phyloP scores from a whole-genome alignment of 2,113 vertebrate species.

The Notiomystis cincta region DNA sequence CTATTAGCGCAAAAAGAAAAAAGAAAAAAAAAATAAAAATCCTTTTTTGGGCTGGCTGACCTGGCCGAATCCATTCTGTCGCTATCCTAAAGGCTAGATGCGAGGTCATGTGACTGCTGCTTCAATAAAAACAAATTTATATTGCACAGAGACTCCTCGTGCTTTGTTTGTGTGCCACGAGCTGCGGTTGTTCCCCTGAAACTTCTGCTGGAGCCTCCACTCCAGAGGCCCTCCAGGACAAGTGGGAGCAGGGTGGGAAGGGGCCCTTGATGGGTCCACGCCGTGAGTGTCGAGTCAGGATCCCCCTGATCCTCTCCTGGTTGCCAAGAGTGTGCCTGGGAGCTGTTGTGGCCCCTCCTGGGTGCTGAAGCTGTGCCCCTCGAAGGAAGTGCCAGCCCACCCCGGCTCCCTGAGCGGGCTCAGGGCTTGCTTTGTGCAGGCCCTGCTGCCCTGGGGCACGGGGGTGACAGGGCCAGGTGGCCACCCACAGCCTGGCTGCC shows the following conservation, averaged over 20 bases:
- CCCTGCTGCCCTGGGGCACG: not conserved
- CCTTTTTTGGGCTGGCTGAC: constrained; percentile 69
- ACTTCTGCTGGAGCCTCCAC: not conserved
- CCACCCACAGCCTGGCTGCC: not conserved
- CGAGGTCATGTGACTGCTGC: constrained; percentile 80
- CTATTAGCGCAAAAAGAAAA: constrained; percentile 72
- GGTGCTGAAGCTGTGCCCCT: not conserved
- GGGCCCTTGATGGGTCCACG: fast-evolving
- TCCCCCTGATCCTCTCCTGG: fast-evolving
- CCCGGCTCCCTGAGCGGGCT: fast-evolving
- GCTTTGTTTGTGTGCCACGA: not conserved
- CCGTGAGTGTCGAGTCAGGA: fast-evolving
- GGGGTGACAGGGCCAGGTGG: fast-evolving
- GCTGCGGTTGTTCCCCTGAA: fast-evolving
- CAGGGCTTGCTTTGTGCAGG: fast-evolving
- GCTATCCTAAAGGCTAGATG: constrained; percentile 76
- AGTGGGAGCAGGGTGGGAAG: not conserved
- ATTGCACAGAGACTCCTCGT: constrained; percentile 69
- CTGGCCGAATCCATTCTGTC: constrained; percentile 65
- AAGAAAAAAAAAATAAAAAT: constrained; percentile 23
- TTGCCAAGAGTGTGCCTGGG: fast-evolving
- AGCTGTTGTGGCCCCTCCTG: not conserved
- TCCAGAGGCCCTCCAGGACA: fast-evolving
- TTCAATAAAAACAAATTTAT: constrained; percentile 82
- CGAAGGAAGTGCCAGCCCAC: fast-evolving